Evolutionary conservation across 2,113 vertebrate genomes (phyloP).

Genomic region (Egretta garzetta): DNA sequence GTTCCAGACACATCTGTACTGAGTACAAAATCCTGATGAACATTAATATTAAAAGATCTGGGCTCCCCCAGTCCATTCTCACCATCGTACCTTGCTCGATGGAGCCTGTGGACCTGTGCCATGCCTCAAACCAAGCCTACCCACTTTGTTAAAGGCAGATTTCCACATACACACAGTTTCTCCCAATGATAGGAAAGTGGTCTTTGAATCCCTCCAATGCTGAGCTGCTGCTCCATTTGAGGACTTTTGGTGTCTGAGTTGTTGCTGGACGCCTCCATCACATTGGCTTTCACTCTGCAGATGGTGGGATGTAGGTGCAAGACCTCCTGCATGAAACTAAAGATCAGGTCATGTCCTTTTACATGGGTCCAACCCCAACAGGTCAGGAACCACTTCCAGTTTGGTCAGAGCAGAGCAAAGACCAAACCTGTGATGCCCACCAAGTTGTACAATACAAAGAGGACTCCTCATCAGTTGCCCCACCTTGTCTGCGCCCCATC

Average conservation of each 20-base stretch:
- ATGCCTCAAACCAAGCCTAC: not conserved
- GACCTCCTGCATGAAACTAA: rapidly evolving
- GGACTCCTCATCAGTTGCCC: not conserved
- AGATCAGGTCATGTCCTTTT: not conserved
- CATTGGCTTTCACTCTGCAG: rapidly evolving
- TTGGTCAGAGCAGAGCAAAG: not conserved
- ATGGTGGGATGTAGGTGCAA: not conserved
- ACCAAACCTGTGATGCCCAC: not conserved
- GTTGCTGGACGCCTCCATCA: not conserved
- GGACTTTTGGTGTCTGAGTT: not conserved
- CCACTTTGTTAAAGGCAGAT: not conserved
- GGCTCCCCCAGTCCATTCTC: not conserved
- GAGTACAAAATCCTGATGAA: not conserved
- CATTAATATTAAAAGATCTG: not conserved
- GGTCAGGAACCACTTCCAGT: not conserved
- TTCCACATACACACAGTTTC: not conserved
- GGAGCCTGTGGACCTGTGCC: not conserved
- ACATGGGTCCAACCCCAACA: not conserved
- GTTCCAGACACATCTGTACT: not conserved
- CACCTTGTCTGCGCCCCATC: not conserved
- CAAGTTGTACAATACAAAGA: not conserved
- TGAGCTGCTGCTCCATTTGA: not conserved
- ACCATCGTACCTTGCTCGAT: not conserved
- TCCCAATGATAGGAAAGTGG: rapidly evolving
- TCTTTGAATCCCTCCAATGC: not conserved